Evolutionary conservation across 2,888 invertebrate species (phyloP).

Genomic region (Tinea trinotella): DNA sequence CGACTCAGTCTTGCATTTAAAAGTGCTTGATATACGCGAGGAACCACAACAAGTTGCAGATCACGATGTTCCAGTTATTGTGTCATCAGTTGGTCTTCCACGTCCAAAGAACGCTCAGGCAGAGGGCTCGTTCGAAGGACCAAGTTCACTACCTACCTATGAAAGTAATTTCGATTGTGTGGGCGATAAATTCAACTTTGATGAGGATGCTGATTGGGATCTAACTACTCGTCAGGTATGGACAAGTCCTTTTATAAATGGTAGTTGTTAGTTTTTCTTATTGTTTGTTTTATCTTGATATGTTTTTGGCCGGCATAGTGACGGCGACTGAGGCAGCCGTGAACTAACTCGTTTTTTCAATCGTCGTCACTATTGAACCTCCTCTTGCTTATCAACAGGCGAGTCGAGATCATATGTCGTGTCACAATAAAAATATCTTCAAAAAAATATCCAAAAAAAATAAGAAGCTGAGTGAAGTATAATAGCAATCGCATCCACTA

Average conservation of each 20-base stretch:
- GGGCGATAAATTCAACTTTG: conserved; percentile 67
- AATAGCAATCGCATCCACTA: too few species aligned
- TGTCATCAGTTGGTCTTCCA: conserved; percentile 62
- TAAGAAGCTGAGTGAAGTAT: too few species aligned
- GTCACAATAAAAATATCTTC: too few species aligned
- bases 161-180: conserved; percentile 67
- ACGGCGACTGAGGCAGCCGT: too few species aligned
- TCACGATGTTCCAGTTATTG: conserved; percentile 91
- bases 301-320: too few species aligned
- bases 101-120: conserved; percentile 29
- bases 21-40: conserved; percentile 85
- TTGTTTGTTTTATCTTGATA: too few species aligned
- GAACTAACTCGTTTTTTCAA: too few species aligned
- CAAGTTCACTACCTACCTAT: conserved; percentile 28
- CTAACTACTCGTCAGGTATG: conserved; percentile 91
- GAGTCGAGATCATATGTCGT: too few species aligned
- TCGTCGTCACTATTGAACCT: too few species aligned
- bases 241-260: conserved; percentile 90
- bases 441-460: too few species aligned
- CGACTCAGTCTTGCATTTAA: conserved; percentile 90
- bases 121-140: conserved; percentile 24
- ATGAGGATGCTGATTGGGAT: conserved; percentile 84
- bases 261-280: too few species aligned
- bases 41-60: conserved; percentile 88
- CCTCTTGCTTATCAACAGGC: too few species aligned